These are phyloP conservation scores for Melanogrammus aeglefinus DNA, from an alignment of 2,797 vertebrate species.

Conservation along the genomic window DNA sequence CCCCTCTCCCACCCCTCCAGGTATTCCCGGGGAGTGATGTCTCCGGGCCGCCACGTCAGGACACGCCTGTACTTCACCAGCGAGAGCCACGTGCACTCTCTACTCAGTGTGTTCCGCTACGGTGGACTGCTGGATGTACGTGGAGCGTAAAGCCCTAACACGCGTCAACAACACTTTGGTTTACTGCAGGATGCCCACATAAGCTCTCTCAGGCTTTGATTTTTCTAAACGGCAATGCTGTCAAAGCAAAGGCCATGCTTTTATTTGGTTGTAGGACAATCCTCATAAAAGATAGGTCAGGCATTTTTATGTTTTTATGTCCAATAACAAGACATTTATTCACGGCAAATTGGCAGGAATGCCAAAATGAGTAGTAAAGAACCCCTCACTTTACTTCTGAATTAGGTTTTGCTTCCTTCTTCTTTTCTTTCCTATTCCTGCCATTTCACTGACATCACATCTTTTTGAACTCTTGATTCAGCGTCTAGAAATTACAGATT, in stretches of 20 bases:
- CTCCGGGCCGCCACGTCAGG: conserved; percentile 85
- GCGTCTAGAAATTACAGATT: neutral
- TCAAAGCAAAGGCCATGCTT: neutral
- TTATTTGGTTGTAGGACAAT: neutral
- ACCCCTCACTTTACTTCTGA: neutral
- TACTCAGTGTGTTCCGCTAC: conserved; percentile 87
- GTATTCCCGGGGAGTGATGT: conserved; percentile 87
- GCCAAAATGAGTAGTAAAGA: neutral
- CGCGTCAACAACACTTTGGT: neutral
- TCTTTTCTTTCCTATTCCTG: neutral
- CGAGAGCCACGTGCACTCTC: conserved; percentile 88
- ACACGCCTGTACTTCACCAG: conserved; percentile 90
- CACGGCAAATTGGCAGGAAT: neutral
- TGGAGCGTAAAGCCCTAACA: neutral
- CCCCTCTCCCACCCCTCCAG: conserved; percentile 61
- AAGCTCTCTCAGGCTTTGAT: neutral
- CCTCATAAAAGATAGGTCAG: neutral
- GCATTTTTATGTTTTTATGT: neutral
- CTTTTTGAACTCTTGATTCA: neutral
- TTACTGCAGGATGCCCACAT: neutral
- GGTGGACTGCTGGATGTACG: conserved; percentile 86
- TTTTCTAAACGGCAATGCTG: neutral
- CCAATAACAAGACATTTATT: neutral
- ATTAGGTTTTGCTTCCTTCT: neutral
- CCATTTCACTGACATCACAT: neutral